Evolutionary conservation across 2,113 vertebrate genomes (phyloP).

Genomic region (Aythya baeri): DNA sequence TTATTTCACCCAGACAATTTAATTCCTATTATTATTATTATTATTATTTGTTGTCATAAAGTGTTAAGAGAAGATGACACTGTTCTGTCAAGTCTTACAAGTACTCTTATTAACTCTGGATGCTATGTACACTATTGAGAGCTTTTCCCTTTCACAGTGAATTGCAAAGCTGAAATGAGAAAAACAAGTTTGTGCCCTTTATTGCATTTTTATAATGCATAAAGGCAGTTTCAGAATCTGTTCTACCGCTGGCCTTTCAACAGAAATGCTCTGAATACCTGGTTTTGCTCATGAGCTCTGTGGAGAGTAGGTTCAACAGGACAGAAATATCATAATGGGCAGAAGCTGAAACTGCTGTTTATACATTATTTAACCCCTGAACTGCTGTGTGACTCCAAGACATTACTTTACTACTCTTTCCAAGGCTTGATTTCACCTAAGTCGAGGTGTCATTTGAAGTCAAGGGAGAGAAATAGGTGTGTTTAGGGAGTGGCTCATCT

Average conservation of each 20-base stretch:
- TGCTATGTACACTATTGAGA: neutral
- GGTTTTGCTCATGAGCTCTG: neutral
- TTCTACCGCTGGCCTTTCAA: neutral
- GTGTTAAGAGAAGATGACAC: neutral
- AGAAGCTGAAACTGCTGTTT: neutral
- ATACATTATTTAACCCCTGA: neutral
- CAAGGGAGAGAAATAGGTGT: neutral
- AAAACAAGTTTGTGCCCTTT: neutral
- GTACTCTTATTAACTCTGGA: neutral
- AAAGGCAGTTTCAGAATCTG: neutral
- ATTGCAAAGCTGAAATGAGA: neutral
- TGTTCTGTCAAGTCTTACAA: neutral
- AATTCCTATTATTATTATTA: neutral
- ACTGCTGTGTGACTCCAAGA: neutral
- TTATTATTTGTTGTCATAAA: neutral
- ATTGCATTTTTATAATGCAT: constrained; percentile 4
- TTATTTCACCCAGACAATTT: neutral
- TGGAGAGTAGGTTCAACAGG: neutral
- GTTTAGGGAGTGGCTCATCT: neutral
- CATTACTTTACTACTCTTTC: neutral
- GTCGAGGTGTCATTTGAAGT: neutral
- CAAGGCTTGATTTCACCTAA: neutral
- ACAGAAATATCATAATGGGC: neutral
- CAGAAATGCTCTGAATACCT: neutral
- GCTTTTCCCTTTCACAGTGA: neutral